A percentile compares a stretch with the other conserved stretches of the same genome.
Evolutionary conservation across 37 sponge, comb jelly and placozoan species (phyloP).

Genomic region (Cladorhizidae sp.): DNA sequence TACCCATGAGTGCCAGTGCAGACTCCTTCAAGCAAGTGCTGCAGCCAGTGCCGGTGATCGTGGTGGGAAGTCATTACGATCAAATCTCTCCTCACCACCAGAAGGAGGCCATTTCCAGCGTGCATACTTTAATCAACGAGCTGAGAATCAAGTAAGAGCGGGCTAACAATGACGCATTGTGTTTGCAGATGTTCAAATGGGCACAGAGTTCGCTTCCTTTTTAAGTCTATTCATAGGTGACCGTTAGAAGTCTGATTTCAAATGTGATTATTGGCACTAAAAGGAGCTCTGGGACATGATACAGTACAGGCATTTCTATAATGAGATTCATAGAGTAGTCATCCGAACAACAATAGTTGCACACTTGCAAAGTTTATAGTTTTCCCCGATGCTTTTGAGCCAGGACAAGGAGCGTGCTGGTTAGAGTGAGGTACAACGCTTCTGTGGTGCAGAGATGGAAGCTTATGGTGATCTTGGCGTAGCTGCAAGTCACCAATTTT

Average conservation of each 20-base stretch:
- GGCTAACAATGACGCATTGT: not conserved
- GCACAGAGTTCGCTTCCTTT: not conserved
- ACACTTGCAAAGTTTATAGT: too few species aligned
- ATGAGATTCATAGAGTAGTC: too few species aligned
- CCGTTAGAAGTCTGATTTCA: not conserved
- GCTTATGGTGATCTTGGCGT: too few species aligned
- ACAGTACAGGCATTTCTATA: too few species aligned
- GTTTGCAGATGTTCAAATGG: too few species aligned
- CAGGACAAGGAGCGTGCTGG: too few species aligned
- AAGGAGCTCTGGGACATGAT: too few species aligned
- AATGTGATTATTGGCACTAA: not conserved
- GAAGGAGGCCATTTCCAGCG: conserved; percentile 14
- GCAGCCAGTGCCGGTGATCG: conserved; percentile 69
- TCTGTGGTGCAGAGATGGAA: too few species aligned
- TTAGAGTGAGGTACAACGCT: too few species aligned
- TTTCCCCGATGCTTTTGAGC: too few species aligned
- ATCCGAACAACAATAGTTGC: too few species aligned
- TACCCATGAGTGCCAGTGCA: conserved; percentile 15
- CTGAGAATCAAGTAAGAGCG: conserved; percentile 9
- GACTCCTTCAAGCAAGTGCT: conserved; percentile 18
- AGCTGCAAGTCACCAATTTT: too few species aligned
- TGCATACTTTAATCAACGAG: conserved; percentile 48
- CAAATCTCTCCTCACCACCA: conserved; percentile 5
- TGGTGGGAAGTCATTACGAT: conserved; percentile 79
- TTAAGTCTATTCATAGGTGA: not conserved